Conservation (phyloP, 2,113 vertebrate species). For the Oryzias celebensis region DNA sequence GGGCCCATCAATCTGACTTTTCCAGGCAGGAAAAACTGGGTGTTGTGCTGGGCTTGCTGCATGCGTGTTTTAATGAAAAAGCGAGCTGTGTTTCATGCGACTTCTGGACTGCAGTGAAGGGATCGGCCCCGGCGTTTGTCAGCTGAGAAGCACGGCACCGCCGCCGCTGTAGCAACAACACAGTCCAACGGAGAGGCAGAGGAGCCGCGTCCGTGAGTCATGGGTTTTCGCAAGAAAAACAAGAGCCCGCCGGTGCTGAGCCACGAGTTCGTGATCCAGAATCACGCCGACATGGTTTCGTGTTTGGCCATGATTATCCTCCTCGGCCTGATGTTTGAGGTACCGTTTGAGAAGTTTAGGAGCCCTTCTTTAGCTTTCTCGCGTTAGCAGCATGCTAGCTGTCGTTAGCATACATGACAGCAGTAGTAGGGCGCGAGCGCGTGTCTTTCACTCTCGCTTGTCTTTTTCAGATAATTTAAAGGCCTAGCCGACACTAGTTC, state of each 20-base stretch:
- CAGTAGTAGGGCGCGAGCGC: constrained; percentile 35
- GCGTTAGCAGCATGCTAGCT: constrained; percentile 33
- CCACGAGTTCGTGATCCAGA: constrained; percentile 83
- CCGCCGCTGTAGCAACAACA: constrained; percentile 11
- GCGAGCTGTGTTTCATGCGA: constrained; percentile 30
- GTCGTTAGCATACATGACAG: not conserved
- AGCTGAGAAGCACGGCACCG: constrained; percentile 16
- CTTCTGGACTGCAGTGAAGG: constrained; percentile 21
- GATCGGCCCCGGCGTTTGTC: constrained; percentile 9
- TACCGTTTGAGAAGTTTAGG: constrained; percentile 52
- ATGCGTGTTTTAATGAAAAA: constrained; percentile 40
- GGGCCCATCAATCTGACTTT: constrained; percentile 53
- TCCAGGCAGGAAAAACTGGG: constrained; percentile 53
- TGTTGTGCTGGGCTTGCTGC: constrained; percentile 44
- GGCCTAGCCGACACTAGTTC: not conserved
- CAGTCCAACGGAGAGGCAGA: constrained; percentile 11
- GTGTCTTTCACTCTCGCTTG: constrained; percentile 54
- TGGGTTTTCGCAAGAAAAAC: constrained; percentile 81
- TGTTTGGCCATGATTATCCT: constrained; percentile 75
- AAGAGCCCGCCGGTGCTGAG: constrained; percentile 79
- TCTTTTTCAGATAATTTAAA: constrained; percentile 52
- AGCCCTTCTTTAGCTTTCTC: constrained; percentile 53
- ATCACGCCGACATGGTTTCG: constrained; percentile 76
- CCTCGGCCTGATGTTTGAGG: constrained; percentile 78
- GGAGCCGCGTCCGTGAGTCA: constrained; percentile 38